Evolutionary conservation across 2,888 invertebrate genomes (phyloP), one percentile per base, ranked within the genome.

Genomic region (Nemapogon koenigi): DNA sequence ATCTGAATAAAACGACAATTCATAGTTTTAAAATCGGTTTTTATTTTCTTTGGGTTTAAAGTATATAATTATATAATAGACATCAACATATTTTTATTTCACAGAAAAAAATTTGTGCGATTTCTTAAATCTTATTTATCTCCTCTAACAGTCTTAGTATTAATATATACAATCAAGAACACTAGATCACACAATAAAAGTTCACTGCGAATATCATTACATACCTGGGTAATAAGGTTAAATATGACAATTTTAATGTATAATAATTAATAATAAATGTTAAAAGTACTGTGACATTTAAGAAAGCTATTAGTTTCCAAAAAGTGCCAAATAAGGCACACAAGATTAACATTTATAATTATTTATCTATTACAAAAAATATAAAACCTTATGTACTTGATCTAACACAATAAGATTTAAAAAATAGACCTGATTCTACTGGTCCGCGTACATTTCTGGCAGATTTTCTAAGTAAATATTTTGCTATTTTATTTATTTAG

Each of bases 401-500:
- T 40, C 35, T 10, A 15, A 16, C 4, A 19, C n/a, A 28, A 8
- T 13, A 19, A 22, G 11, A 11, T 35, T 46, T 52, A 60, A 47
- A 51, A 46, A 59, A 58, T 53, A 54, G 65, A 68, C 63, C 66
- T 44, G 49, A 59, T 54, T 39, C 62, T 67, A 66, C 57, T 69
- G 70, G 69, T 69, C 52, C 54, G 49, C 51, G 43, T 42, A 35
- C 42, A 46, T 41, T 16, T n/a, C 14, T 19, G 35, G 30, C 25
- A 38, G 19, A 41, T 28, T 39, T 39, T 19, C 37, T 32, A 35
- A 39, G 28, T 18, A 26, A 36, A 27, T 36, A 35, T 17, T 28
- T 32, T 26, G n/a, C 17, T 16, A 13, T 19, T 19, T 25, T 26
- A 3, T 4, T 14, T 15, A 28, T 27, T 13, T 17, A 16, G 43